Base-by-base conservation (phyloP, 2,113 vertebrate genomes). In the Hymenochirus boettgeri region DNA sequence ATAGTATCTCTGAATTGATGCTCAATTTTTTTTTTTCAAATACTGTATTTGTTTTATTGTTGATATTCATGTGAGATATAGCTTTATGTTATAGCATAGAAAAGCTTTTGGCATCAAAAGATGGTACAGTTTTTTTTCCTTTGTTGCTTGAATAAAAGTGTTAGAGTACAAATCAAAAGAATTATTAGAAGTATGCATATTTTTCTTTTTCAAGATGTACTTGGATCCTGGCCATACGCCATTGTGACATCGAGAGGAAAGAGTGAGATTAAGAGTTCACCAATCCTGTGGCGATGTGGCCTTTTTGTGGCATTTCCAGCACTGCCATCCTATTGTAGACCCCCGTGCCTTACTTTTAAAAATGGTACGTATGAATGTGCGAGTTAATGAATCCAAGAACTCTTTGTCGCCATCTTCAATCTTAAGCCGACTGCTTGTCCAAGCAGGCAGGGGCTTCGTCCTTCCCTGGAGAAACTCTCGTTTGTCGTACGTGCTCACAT, bases 361-460 rank as follows among this genome's bases (percentile, higher is more conserved):
- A 62, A 25, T 82, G 79, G 15, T 72, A 73, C 22, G 76, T 77
- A 23, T 79, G 81, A 67, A 75, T 81, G 42, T 83, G 82, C 71
- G 82, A 77, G 22, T 70, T 81, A 42, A 3, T 77, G 67, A 26
- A 39, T 52, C 57, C 27, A 0, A 39, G n/a, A 39, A 64, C 72
- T 18, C 77, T 82, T 25, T 82, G 82, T 56, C 48, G 72, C 48
- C 79, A 70, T 61, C 46, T 83, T 4, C 76, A 83, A 57, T 72
- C 82, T 24, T 83, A 80, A 33, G 75, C 74, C 45, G 80, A 82
- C n/a, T 0, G 1, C 4, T 1, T 83, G 82, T 57, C n/a, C 82
- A 82, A 51, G 24, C 64, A 23, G 69, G 65, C 45, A 77, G 74
- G 50, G 69, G 63, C 22, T 52, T 53, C 19, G 57, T 80, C 55